Base-by-base conservation (phyloP, 2,888 invertebrate genomes). In the Torymus aiolomorphi region DNA sequence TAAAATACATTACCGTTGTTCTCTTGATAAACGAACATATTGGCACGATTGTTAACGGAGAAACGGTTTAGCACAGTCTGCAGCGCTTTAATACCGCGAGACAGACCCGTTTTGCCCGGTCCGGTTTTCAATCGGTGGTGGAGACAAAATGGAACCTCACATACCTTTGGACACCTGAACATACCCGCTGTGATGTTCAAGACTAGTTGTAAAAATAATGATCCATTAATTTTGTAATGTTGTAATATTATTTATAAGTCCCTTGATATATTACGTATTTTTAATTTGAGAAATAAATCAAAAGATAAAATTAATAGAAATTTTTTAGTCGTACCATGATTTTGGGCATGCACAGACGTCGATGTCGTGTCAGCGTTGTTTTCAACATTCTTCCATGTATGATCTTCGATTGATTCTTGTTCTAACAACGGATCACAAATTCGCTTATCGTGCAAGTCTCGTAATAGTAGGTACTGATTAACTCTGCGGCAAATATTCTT, bases 1-100 rank as follows among this genome's bases (percentile, higher is more conserved):
- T 94, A 94, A 86, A 94, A 94, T 0, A 94, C 94, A 84, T 93
- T 93, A 16, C 92, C 92, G 78, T 91, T 91, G 59, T 91, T 92
- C 84, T 95, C 95, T 86, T 93, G 92, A 86, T 95, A 94, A 14
- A 95, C 95, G 90, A 95, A 95, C 95, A 95, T 95, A 88, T 95
- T 95, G 83, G 91, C 93, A 59, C 95, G 91, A 86, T 96, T 95
- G 83, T 92, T 92, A 0, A 95, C 95, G 2, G 94, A 93, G 86
- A 95, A 94, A 77, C 94, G 92, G 85, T 93, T 94, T 49, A 96
- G 90, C 11, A 94, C 93, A 18, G 92, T 92, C 83, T 93, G 92
- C 67, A 95, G 89, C 2, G 94, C 94, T 87, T 93, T 92, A 62
- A 93, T 92, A n/a, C 94, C 94, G 61, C 93, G 90, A 0, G 93